Evolutionary conservation across 2,113 vertebrate species (phyloP).

Genomic region (Reinhardtius hippoglossoides): DNA sequence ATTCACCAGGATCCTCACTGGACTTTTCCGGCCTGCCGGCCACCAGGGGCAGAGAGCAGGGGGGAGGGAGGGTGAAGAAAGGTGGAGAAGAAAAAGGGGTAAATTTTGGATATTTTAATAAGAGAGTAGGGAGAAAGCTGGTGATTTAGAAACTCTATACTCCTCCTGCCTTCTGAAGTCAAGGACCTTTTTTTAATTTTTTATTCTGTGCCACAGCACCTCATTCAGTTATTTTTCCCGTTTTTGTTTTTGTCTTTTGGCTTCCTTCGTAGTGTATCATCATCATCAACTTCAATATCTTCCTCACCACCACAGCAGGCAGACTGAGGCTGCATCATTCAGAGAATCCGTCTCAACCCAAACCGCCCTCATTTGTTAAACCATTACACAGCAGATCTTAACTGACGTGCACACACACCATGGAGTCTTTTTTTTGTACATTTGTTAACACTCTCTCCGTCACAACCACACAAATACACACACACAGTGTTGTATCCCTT

Average conservation of each 20-base stretch:
- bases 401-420: not conserved
- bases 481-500: constrained; percentile 17
- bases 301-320: constrained; percentile 31
- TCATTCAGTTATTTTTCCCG: constrained; percentile 22
- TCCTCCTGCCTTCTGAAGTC: constrained; percentile 68
- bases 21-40: constrained; percentile 36
- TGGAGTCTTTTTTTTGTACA: constrained; percentile 29
- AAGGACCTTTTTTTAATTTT: constrained; percentile 51
- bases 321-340: constrained; percentile 34
- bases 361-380: constrained; percentile 25
- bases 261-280: constrained; percentile 47
- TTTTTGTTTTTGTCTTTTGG: constrained; percentile 43
- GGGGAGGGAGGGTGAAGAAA: constrained; percentile 13
- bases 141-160: constrained; percentile 65
- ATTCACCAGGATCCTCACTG: constrained; percentile 37
- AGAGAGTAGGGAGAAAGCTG: constrained; percentile 53
- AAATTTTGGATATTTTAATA: constrained; percentile 75
- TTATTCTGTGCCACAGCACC: constrained; percentile 41
- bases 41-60: constrained; percentile 28
- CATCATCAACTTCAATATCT: constrained; percentile 18
- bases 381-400: constrained; percentile 3
- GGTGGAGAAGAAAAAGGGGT: constrained; percentile 12
- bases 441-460: constrained; percentile 28
- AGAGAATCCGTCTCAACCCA: constrained; percentile 47
- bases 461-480: constrained; percentile 22